Conservation (phyloP, 2,888 invertebrate genomes). For the Micoletzkya japonica region DNA sequence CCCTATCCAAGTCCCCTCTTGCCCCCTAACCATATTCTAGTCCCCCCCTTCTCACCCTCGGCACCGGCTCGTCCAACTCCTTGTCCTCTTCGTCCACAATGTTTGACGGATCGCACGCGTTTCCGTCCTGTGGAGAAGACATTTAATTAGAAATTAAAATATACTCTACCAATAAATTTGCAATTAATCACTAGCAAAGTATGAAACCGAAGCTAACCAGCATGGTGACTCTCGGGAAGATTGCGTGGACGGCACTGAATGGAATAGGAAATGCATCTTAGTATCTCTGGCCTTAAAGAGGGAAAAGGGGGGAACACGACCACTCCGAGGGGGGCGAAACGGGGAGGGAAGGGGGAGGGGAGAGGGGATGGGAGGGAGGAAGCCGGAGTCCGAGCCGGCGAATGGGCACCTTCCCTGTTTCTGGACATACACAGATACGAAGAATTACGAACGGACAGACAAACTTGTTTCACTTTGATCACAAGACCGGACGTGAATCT, state of each 20-base stretch:
- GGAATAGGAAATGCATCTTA: neutral
- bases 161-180: neutral
- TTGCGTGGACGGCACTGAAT: conserved; percentile 26
- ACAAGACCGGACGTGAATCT: too few relatives aligned
- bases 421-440: too few relatives aligned
- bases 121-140: conserved; percentile 20
- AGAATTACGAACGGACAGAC: too few relatives aligned
- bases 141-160: neutral
- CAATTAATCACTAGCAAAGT: neutral
- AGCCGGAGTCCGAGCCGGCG: too few relatives aligned
- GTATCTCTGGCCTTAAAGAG: neutral
- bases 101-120: neutral
- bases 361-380: too few relatives aligned
- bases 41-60: neutral
- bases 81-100: conserved; percentile 13
- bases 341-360: neutral
- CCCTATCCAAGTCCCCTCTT: too few relatives aligned
- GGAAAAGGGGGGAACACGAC: neutral
- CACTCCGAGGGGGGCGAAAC: neutral
- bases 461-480: too few relatives aligned
- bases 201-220: conserved; percentile 7
- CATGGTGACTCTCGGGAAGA: conserved; percentile 27
- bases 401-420: too few relatives aligned
- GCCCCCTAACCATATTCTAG: neutral
- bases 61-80: conserved; percentile 6